Evolutionary conservation across 2,888 invertebrate species (phyloP), one percentile per base, ranked within the genome.

Genomic region (Eutolmus rufibarbis): DNA sequence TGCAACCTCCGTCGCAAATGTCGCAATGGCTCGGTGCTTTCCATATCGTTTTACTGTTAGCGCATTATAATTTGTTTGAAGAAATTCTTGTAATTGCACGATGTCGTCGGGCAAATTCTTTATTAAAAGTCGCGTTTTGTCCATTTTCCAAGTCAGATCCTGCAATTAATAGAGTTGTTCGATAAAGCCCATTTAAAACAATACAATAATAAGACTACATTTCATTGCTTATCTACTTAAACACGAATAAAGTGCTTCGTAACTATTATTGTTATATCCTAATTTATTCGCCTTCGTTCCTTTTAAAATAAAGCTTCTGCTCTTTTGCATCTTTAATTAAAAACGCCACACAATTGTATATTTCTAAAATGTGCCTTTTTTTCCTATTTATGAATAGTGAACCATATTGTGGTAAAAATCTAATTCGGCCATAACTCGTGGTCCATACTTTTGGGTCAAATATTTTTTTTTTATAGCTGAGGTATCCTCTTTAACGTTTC

Each of bases 101-200:
- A 76, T 79, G 9, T 76, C 31, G 16, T 77, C 74, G 14, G 88
- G 87, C 3, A 88, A 31, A 79, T 88, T 88, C 77, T 87, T 88
- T n/a, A 88, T 77, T 19, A 88, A 7, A 12, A 88, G 46, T 76
- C 76, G 19, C 2, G 85, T 87, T 87, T 82, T 86, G 3, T 88
- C 88, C 88, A 88, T 88, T 66, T 31, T 51, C 28, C 23, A 66
- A 66, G 66, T 66, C 19, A 66, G 34, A 66, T 23, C 57, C 66
- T 84, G 23, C 3, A 66, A 84, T 84, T 66, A 40, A 57, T 14
- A 84, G 28, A 66, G 66, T 66, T 66, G 66, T 66, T 66, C 66
- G 66, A 66, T 51, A 51, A 51, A 51, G n/a, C 51, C 51, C 51
- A n/a, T 51, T 51, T 19, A 7, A 51, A n/a, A 51, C 3, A 51